Conservation (phyloP, 1,140 invertebrate species). For the Caerostris extrusa region DNA sequence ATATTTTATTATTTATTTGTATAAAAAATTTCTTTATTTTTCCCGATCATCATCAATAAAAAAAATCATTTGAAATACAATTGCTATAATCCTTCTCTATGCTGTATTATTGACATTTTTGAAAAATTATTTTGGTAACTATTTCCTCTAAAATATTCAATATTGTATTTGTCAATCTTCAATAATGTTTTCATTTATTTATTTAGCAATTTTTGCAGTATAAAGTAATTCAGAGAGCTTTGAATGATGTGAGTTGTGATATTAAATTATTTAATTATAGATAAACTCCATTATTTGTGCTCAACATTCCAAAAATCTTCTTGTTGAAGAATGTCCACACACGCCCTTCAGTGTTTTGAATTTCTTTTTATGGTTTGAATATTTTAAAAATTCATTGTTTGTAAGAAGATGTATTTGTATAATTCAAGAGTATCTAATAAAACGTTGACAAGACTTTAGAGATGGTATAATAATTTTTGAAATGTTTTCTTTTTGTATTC, state of each 20-base stretch:
- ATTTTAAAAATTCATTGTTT: slow-evolving; percentile 34
- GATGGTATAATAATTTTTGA: not conserved
- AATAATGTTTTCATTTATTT: slow-evolving; percentile 3
- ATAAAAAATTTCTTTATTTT: no score
- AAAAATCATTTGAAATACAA: no score
- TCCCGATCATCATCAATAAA: no score
- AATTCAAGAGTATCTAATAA: slow-evolving; percentile 62
- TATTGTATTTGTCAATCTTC: not conserved
- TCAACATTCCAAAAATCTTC: slow-evolving; percentile 46
- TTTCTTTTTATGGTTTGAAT: slow-evolving; percentile 35
- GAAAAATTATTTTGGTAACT: no score
- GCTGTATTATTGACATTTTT: no score
- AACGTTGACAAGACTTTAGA: slow-evolving; percentile 38
- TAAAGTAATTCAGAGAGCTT: slow-evolving; percentile 23
- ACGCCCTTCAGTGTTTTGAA: not conserved
- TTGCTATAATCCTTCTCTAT: no score
- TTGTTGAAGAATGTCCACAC: not conserved
- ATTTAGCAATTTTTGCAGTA: slow-evolving; percentile 15
- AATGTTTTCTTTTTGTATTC: not conserved
- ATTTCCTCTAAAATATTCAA: not conserved
- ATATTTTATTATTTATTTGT: no score
- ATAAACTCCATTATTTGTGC: slow-evolving; percentile 24
- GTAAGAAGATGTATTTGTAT: slow-evolving; percentile 54
- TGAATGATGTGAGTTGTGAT: slow-evolving; percentile 35
- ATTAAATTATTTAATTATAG: slow-evolving; percentile 8